Conservation (phyloP, 2,888 invertebrate genomes). For the Callyntrura sp. region DNA sequence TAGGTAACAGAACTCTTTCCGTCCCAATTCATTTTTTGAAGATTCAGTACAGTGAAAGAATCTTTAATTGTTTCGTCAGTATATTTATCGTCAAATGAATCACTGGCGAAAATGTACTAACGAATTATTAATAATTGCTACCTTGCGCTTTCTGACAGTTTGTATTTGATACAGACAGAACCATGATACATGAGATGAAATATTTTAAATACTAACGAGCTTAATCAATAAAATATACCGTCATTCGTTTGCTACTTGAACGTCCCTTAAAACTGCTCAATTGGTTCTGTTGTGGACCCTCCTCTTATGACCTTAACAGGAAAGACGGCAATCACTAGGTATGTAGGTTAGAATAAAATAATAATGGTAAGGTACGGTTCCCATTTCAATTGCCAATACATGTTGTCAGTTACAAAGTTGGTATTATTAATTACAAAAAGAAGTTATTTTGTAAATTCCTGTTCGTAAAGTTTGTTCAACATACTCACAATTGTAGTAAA, state of each 20-base stretch:
- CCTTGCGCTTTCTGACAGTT: too few relatives aligned
- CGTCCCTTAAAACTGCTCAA: background rate
- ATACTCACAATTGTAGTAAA: background rate
- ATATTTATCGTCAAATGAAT: too few relatives aligned
- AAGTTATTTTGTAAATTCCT: background rate
- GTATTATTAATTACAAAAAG: background rate
- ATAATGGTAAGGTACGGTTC: background rate
- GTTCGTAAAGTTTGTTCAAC: background rate
- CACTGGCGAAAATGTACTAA: too few relatives aligned
- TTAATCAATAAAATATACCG: background rate
- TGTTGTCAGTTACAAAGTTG: background rate
- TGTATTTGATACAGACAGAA: too few relatives aligned
- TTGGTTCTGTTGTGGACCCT: background rate
- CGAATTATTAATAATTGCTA: too few relatives aligned
- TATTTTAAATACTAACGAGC: constrained; percentile 3
- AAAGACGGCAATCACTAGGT: constrained; percentile 10
- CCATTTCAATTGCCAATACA: background rate
- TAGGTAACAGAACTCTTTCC: background rate
- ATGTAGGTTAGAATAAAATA: background rate
- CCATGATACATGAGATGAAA: background rate
- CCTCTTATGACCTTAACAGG: background rate
- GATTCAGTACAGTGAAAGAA: too few relatives aligned
- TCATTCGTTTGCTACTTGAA: background rate
- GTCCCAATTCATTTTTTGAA: too few relatives aligned
- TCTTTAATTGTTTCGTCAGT: too few relatives aligned